These are phyloP conservation scores for Meda fulgida DNA, from an alignment of 2,797 vertebrate genomes.

Conservation along the genomic window DNA sequence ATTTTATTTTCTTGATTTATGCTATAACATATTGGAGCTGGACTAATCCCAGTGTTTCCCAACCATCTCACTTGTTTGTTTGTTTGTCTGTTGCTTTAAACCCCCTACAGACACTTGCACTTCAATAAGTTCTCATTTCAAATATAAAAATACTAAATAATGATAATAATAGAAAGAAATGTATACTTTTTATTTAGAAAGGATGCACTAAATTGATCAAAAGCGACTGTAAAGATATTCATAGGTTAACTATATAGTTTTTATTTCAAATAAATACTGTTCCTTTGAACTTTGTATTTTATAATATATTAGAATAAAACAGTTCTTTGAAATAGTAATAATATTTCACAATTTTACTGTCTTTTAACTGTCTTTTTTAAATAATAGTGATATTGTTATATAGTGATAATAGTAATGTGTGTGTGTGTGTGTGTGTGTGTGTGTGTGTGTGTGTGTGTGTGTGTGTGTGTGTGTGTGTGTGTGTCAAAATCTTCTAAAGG, in stretches of 20 bases:
- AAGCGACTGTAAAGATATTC: not conserved
- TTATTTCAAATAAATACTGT: not conserved
- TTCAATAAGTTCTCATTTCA: not conserved
- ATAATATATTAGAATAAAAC: not conserved
- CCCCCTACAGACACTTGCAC: not conserved
- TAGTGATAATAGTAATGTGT: too few relatives aligned
- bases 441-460: too few relatives aligned
- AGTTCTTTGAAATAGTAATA: not conserved
- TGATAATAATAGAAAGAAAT: not conserved
- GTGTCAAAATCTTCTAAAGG: too few relatives aligned
- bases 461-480: too few relatives aligned
- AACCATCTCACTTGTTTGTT: not conserved
- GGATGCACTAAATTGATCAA: not conserved
- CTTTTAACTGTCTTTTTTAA: not conserved
- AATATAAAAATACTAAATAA: not conserved
- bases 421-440: too few relatives aligned
- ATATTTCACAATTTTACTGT: not conserved
- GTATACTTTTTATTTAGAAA: not conserved
- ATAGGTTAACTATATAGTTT: not conserved
- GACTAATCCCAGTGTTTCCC: conserved; percentile 18
- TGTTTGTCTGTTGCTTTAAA: not conserved
- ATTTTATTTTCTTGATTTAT: conserved; percentile 26
- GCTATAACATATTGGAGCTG: conserved; percentile 9
- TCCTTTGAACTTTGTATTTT: not conserved
- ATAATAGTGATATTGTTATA: too few relatives aligned